phyloP scores from a whole-genome alignment of 2,797 vertebrate species.

The Sebastiscus tertius region DNA sequence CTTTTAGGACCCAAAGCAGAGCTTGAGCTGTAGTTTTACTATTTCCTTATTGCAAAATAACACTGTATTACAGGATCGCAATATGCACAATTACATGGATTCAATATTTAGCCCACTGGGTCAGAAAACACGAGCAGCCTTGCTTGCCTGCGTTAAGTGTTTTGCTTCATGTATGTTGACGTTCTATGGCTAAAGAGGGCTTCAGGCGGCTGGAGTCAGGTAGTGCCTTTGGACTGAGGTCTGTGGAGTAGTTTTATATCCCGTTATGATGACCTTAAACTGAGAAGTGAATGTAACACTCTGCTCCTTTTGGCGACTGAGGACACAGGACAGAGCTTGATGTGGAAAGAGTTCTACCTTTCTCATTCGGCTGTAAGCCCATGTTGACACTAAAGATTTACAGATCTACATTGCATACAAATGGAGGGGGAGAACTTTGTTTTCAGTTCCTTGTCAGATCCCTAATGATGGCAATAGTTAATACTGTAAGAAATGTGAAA shows the following conservation, averaged over 20 bases:
- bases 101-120: background rate
- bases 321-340: constrained; percentile 33
- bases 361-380: background rate
- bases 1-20: constrained; percentile 57
- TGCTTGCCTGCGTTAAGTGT: constrained; percentile 12
- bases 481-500: constrained; percentile 58
- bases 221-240: constrained; percentile 24
- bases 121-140: constrained; percentile 7
- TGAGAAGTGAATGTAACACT: constrained; percentile 52
- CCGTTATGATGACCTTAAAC: constrained; percentile 51
- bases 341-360: constrained; percentile 16
- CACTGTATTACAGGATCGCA: background rate
- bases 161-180: constrained; percentile 15
- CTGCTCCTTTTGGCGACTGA: constrained; percentile 53
- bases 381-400: constrained; percentile 14
- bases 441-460: constrained; percentile 6
- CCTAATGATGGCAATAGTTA: constrained; percentile 27
- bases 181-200: constrained; percentile 25
- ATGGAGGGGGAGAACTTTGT: background rate
- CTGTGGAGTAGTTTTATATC: constrained; percentile 38
- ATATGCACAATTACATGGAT: background rate
- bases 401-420: constrained; percentile 7
- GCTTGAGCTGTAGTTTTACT: constrained; percentile 23
- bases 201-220: constrained; percentile 16
- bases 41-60: constrained; percentile 32